phyloP scores from a whole-genome alignment of 2,113 vertebrate species.

The Nettapus auritus region DNA sequence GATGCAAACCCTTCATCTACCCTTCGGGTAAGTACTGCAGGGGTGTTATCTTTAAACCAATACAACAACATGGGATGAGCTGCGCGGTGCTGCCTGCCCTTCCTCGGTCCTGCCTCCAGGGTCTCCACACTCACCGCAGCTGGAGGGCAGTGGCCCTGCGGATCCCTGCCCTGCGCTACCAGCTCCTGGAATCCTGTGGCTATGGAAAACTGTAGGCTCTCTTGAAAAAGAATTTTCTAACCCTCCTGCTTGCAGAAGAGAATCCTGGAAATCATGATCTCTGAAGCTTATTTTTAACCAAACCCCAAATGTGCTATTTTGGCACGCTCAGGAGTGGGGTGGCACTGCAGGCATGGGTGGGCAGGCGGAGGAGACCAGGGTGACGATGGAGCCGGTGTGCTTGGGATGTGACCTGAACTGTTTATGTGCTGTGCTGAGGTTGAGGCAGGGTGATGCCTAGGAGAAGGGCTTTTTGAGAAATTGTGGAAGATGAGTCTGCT shows the following conservation, averaged over 20 bases:
- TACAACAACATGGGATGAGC: background rate
- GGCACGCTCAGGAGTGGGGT: background rate
- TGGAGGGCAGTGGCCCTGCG: background rate
- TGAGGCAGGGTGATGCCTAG: background rate
- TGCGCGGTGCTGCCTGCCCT: accelerated
- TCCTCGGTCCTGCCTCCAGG: background rate
- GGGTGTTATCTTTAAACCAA: background rate
- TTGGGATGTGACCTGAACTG: background rate
- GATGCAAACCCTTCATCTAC: background rate
- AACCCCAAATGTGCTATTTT: accelerated
- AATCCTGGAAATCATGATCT: background rate
- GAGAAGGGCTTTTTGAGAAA: background rate
- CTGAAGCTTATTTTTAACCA: background rate
- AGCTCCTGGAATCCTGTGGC: background rate
- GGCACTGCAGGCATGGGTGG: accelerated
- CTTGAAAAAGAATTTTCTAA: background rate
- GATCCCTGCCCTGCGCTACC: background rate
- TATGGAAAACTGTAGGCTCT: background rate
- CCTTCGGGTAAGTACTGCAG: background rate
- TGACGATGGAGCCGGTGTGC: accelerated
- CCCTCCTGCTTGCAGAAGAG: background rate
- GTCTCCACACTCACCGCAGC: accelerated
- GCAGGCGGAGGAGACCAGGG: accelerated
- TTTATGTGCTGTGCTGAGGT: too few species aligned
- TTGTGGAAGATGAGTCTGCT: background rate